Evolutionary conservation across 1,140 invertebrate genomes (phyloP).

Genomic region (Elymnias hypermnestra): DNA sequence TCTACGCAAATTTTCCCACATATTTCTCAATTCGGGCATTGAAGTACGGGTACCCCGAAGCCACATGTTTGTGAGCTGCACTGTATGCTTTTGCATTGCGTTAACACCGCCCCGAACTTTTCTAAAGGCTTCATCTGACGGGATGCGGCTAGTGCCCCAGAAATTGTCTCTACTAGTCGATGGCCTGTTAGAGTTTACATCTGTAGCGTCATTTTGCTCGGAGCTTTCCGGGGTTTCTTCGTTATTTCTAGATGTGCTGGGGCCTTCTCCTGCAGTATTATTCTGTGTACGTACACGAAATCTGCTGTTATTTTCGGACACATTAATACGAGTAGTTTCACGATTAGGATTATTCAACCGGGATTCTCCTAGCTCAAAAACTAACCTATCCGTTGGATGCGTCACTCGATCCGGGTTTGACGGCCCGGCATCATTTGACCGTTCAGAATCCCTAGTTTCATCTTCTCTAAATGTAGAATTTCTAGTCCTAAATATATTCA

Average conservation of each 20-base stretch:
- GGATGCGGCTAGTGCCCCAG: slow-evolving; percentile 36
- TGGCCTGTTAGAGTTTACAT: slow-evolving; percentile 38
- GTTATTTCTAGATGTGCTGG: slow-evolving; percentile 18
- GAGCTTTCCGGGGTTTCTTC: slow-evolving; percentile 11
- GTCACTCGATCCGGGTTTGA: slow-evolving; percentile 24
- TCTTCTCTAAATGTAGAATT: slow-evolving; percentile 54
- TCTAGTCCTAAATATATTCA: slow-evolving; percentile 57
- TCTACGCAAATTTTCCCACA: slow-evolving; percentile 80
- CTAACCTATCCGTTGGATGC: slow-evolving; percentile 44
- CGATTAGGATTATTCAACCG: slow-evolving; percentile 19
- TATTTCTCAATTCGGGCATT: slow-evolving; percentile 78
- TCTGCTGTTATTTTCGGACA: slow-evolving; percentile 35
- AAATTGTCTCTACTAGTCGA: slow-evolving; percentile 55
- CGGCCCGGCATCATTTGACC: slow-evolving; percentile 7
- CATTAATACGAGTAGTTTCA: slow-evolving; percentile 32
- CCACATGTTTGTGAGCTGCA: slow-evolving; percentile 58
- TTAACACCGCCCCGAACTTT: slow-evolving; percentile 57
- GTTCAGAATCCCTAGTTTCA: slow-evolving; percentile 24
- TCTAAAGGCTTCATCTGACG: slow-evolving; percentile 54
- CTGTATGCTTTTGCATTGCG: slow-evolving; percentile 55
- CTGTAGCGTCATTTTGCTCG: slow-evolving; percentile 19
- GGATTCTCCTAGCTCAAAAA: slow-evolving; percentile 41
- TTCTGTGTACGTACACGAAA: slow-evolving; percentile 46
- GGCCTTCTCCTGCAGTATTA: slow-evolving; percentile 16
- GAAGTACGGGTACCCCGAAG: slow-evolving; percentile 60